Conservation (phyloP, 2,888 invertebrate species). For the Teleiodes luculella region DNA sequence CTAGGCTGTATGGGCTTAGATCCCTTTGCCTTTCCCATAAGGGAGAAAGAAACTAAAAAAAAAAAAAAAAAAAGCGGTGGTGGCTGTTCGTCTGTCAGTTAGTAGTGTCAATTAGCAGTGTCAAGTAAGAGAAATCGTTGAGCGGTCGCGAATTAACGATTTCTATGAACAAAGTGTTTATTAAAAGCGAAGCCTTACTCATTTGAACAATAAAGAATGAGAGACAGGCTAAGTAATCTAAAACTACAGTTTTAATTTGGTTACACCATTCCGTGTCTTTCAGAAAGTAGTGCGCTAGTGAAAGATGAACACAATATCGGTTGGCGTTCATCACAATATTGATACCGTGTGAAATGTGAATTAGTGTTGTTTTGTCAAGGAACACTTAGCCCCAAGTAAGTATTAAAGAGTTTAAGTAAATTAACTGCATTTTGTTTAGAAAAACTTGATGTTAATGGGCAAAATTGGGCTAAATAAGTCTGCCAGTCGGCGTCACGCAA, state of each 20-base stretch:
- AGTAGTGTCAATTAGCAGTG: no score
- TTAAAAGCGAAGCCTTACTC: neutral
- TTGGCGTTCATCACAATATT: slow-evolving; percentile 45
- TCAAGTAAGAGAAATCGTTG: slow-evolving; percentile 19
- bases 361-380: slow-evolving; percentile 44
- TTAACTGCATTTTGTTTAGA: neutral
- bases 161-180: neutral
- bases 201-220: neutral
- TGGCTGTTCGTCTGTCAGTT: slow-evolving; percentile 19
- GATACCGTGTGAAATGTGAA: slow-evolving; percentile 62
- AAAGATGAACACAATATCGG: slow-evolving; percentile 57
- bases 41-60: no score
- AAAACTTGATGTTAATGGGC: neutral
- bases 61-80: neutral
- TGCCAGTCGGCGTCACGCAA: neutral
- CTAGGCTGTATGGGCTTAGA: no score
- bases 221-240: neutral
- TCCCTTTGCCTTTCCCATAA: no score
- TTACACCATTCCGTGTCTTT: neutral
- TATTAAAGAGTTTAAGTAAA: slow-evolving; percentile 22
- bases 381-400: slow-evolving; percentile 49
- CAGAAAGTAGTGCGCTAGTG: slow-evolving; percentile 34
- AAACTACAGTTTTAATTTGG: neutral
- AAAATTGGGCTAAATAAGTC: no score
- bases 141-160: slow-evolving; percentile 1